Conservation (phyloP, 2,888 invertebrate genomes). For the Melanchra persicariae region DNA sequence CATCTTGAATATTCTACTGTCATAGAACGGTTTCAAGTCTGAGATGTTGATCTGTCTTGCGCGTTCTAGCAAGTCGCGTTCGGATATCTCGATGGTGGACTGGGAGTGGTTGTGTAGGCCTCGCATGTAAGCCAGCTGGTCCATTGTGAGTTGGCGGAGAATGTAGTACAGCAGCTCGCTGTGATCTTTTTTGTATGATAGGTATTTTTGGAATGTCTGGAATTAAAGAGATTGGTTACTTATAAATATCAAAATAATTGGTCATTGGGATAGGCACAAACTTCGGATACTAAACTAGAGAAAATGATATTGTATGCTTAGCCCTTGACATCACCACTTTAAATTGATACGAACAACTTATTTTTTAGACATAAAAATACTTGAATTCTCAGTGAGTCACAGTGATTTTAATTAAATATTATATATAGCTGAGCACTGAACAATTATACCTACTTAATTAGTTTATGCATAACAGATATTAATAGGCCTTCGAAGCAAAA, state of each 20-base stretch:
- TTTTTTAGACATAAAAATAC: no score
- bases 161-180: constrained; percentile 98
- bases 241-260: not conserved
- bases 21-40: constrained; percentile 97
- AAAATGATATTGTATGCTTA: no score
- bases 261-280: not conserved
- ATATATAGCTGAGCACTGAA: no score
- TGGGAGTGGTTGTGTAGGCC: constrained; percentile 92
- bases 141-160: constrained; percentile 97
- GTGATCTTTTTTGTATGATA: constrained; percentile 98
- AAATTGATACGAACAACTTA: no score
- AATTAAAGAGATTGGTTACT: constrained; percentile 63
- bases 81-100: constrained; percentile 94
- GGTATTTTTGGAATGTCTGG: constrained; percentile 97
- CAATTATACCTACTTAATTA: no score
- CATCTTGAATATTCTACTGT: constrained; percentile 96
- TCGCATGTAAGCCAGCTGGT: constrained; percentile 96
- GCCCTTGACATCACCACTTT: no score
- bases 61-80: constrained; percentile 92
- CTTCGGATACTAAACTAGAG: no score
- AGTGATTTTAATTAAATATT: no score
- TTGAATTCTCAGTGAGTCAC: no score
- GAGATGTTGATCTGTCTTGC: constrained; percentile 97
- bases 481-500: no score
- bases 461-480: no score